Percentiles rank a stretch among this genome's conserved stretches.
Evolutionary conservation across 2,888 invertebrate species (phyloP).

Genomic region (Steinernema hermaphroditum): DNA sequence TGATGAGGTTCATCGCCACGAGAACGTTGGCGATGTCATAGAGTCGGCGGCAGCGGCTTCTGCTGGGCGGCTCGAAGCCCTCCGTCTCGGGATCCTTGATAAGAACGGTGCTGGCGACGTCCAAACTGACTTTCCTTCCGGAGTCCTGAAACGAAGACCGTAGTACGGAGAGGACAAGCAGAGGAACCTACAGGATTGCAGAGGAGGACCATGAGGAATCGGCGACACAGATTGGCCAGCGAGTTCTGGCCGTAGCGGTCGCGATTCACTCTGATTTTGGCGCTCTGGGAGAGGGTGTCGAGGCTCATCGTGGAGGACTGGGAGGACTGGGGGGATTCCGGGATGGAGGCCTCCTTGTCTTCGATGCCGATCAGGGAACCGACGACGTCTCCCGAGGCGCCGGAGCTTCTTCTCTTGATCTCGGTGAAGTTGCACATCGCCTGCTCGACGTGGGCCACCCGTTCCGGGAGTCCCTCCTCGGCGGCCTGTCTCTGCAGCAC

Average conservation of each 20-base stretch:
- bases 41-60: conserved; percentile 71
- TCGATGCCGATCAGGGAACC: conserved; percentile 11
- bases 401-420: conserved; percentile 33
- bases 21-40: conserved; percentile 81
- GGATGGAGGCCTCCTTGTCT: background rate
- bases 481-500: conserved; percentile 59
- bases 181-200: conserved; percentile 55
- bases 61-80: conserved; percentile 63
- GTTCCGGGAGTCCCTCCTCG: conserved; percentile 57
- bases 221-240: conserved; percentile 62
- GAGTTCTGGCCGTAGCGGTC: conserved; percentile 56
- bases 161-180: background rate
- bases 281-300: background rate
- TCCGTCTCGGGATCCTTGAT: conserved; percentile 65
- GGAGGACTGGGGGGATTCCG: background rate
- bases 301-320: conserved; percentile 25
- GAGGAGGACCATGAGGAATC: conserved; percentile 65
- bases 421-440: conserved; percentile 65
- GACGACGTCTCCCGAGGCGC: background rate
- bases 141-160: conserved; percentile 48
- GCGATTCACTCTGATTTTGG: conserved; percentile 25
- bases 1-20: conserved; percentile 76
- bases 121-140: conserved; percentile 59
- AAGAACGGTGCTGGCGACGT: conserved; percentile 64
- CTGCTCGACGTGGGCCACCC: conserved; percentile 60